Base-by-base conservation (phyloP, 2,797 vertebrate genomes). In the Limosa lapponica region DNA sequence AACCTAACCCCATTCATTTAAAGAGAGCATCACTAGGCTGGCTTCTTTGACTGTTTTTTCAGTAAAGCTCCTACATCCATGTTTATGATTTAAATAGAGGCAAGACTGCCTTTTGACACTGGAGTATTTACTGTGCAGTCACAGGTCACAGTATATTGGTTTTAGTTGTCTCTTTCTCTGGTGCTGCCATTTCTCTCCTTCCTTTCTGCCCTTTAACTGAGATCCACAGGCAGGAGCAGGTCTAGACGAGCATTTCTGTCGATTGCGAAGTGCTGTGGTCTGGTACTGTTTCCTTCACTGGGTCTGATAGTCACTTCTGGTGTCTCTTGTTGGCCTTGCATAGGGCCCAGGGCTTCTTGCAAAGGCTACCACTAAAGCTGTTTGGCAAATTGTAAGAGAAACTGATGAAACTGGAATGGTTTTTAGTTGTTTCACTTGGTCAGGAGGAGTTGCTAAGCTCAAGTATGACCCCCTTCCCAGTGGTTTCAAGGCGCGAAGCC, bases 11-110 rank as follows among this genome's bases (percentile, higher is more conserved):
- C 8, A 20, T 54, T 48, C 1, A 36, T 79, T 94, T 91, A 64
- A 46, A 57, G 2, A 25, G 2, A 51, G 5, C 0, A 0, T n/a
- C 11, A 43, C 2, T 51, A 51, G 43, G 24, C 2, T 88, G 71
- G 27, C 2, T 65, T 57, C 39, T 8, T n/a, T 13, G 16, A 39
- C 16, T 43, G 2, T 24, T 43, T 55, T 83, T 87, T 48, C n/a
- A 36, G 15, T 36, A 37, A 73, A 81, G 8, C 25, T 92, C 22
- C 34, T 84, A 36, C 19, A 20, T 51, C 32, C 3, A 11, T 62
- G 2, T 6, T 71, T 59, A 46, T 36, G 13, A 54, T 72, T 75
- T 61, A 77, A 67, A 55, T 20, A 67, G 44, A 90, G 6, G 13
- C 23, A 67, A 39, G 25, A 37, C 37, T 73, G 43, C 32, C 36